Conservation (phyloP, 2,797 vertebrate species). For the Thamnophis elegans region DNA sequence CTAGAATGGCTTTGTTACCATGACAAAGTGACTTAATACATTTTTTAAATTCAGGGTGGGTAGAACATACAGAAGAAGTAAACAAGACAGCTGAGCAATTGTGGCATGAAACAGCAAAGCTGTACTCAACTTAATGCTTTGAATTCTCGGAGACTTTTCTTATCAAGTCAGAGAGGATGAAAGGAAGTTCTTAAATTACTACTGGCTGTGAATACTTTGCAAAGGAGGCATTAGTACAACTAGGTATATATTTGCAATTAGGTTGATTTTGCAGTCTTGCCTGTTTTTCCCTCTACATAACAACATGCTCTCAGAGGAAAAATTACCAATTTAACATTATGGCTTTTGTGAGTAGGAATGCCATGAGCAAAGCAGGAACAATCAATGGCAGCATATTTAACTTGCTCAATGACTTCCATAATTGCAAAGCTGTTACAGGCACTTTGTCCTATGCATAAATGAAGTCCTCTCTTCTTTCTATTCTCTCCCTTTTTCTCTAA, state of each 20-base stretch:
- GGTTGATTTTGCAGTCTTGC: background rate
- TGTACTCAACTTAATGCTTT: background rate
- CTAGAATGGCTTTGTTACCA: background rate
- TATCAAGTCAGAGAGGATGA: background rate
- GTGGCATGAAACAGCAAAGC: background rate
- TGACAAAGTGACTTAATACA: background rate
- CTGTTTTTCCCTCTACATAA: background rate
- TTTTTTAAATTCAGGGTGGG: background rate
- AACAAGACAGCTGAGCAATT: background rate
- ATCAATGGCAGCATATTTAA: conserved; percentile 17
- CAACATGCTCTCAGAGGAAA: background rate
- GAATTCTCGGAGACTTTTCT: background rate
- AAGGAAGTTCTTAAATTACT: conserved; percentile 4
- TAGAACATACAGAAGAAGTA: background rate
- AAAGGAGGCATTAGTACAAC: conserved; percentile 14
- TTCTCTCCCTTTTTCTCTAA: conserved; percentile 1
- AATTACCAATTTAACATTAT: background rate
- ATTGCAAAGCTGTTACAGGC: conserved; percentile 6
- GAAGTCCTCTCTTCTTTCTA: background rate
- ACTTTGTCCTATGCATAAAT: background rate
- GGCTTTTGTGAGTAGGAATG: conserved; percentile 11
- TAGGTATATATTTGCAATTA: background rate
- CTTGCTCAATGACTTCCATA: background rate
- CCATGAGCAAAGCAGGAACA: background rate
- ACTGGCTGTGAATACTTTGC: conserved; percentile 31